These are phyloP conservation scores for Python bivittatus DNA, from an alignment of 2,113 vertebrate genomes.

Conservation along the genomic window DNA sequence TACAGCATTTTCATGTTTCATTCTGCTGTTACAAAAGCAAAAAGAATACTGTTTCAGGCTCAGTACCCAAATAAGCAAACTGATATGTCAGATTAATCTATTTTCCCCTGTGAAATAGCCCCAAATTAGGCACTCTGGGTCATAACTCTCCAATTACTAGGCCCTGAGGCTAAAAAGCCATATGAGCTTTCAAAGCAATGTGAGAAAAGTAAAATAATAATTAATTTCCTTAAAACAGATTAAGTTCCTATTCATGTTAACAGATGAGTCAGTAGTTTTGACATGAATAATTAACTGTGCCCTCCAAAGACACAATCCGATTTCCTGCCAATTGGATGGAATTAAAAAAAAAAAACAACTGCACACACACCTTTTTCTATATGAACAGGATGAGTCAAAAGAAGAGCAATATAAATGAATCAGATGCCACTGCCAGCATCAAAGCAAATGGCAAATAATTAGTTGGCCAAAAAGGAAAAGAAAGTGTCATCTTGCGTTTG, in stretches of 20 bases:
- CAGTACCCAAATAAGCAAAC: constrained; percentile 4
- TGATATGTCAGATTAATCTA: constrained; percentile 13
- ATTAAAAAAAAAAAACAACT: background rate
- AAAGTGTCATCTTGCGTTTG: background rate
- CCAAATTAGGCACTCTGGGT: constrained; percentile 3
- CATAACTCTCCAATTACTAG: background rate
- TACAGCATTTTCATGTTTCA: constrained; percentile 6
- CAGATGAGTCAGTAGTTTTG: background rate
- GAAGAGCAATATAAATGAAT: background rate
- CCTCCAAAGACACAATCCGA: constrained; percentile 5
- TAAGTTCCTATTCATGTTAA: background rate
- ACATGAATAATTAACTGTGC: background rate
- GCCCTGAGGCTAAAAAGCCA: constrained; percentile 6
- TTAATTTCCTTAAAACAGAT: constrained; percentile 6
- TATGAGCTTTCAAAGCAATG: background rate
- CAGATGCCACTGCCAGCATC: background rate
- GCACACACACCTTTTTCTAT: constrained; percentile 11
- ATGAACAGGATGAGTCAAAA: constrained; percentile 2
- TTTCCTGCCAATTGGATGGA: background rate
- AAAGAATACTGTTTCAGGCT: background rate
- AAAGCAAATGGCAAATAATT: constrained; percentile 32
- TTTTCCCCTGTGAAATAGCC: background rate
- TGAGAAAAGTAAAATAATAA: constrained; percentile 13
- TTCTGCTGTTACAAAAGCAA: constrained; percentile 18
- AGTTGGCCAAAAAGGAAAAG: constrained; percentile 16